Percentiles rank a stretch among this genome's conserved stretches.
Evolutionary conservation across 2,888 invertebrate species (phyloP).

Genomic region (Volucella inanis): DNA sequence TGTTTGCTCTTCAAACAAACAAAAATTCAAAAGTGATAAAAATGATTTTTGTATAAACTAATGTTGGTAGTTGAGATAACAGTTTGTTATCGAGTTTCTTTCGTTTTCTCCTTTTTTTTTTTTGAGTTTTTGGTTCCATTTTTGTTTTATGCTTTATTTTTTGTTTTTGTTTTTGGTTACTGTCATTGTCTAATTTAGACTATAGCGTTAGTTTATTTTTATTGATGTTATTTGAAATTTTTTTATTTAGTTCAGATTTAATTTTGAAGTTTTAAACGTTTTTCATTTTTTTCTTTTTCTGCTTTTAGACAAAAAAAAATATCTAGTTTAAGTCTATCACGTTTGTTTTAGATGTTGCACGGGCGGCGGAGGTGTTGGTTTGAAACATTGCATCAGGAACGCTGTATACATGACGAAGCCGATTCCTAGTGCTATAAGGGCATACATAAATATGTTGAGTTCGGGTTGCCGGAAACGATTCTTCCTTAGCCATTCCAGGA

Average conservation of each 20-base stretch:
- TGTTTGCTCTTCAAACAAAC: conserved; percentile 8
- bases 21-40: conserved; percentile 19
- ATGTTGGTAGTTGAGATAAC: conserved; percentile 11
- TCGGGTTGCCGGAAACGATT: conserved; percentile 96
- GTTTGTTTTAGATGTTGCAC: conserved; percentile 83
- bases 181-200: conserved; percentile 69
- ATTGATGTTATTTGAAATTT: conserved; percentile 44
- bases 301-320: conserved; percentile 8
- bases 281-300: too few species aligned
- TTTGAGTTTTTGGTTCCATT: conserved; percentile 12
- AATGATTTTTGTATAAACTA: conserved; percentile 32
- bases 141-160: conserved; percentile 35
- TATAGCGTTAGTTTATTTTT: conserved; percentile 54
- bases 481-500: conserved; percentile 95
- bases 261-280: conserved; percentile 26
- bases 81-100: not conserved
- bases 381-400: conserved; percentile 95
- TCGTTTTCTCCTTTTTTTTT: conserved; percentile 19
- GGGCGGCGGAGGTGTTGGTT: conserved; percentile 87
- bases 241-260: conserved; percentile 22
- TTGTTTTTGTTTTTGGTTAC: conserved; percentile 31
- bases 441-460: conserved; percentile 96
- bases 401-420: conserved; percentile 95
- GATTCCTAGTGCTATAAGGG: conserved; percentile 91
- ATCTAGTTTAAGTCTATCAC: conserved; percentile 78